phyloP scores from a whole-genome alignment of 1,140 invertebrate species.

The Venturia canescens region DNA sequence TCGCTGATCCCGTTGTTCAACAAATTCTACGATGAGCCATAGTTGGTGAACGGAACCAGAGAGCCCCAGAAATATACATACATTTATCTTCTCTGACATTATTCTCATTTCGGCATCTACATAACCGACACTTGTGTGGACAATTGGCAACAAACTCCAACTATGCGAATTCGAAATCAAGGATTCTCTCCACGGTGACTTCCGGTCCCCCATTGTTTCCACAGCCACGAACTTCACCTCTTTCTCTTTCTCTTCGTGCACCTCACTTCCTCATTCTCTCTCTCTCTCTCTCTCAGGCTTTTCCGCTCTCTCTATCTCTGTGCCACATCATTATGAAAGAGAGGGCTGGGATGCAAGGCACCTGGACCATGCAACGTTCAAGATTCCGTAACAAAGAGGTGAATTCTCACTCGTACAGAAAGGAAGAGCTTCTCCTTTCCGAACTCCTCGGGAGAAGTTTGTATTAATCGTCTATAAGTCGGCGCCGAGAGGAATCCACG shows the following conservation, averaged over 20 bases:
- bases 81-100: not conserved
- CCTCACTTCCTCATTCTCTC: not conserved
- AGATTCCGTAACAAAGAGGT: constrained; percentile 24
- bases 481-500: constrained; percentile 40
- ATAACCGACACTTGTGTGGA: not conserved
- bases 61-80: not conserved
- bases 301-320: not conserved
- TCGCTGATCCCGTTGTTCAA: not conserved
- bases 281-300: not conserved
- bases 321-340: constrained; percentile 11
- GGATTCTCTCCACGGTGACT: constrained; percentile 4
- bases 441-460: constrained; percentile 50
- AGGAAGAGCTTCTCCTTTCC: constrained; percentile 10
- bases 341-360: not conserved
- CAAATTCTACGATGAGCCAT: not conserved
- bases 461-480: constrained; percentile 56
- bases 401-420: not conserved
- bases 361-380: constrained; percentile 13
- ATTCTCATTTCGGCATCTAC: not conserved
- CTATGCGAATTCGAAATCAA: constrained; percentile 27
- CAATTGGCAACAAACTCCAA: constrained; percentile 9
- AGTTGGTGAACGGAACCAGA: not conserved
- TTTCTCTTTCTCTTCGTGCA: not conserved
- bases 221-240: not conserved
- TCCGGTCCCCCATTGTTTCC: constrained; percentile 25